Evolutionary conservation across 2,888 invertebrate genomes (phyloP).

Genomic region (Allophyes oxyacanthae): DNA sequence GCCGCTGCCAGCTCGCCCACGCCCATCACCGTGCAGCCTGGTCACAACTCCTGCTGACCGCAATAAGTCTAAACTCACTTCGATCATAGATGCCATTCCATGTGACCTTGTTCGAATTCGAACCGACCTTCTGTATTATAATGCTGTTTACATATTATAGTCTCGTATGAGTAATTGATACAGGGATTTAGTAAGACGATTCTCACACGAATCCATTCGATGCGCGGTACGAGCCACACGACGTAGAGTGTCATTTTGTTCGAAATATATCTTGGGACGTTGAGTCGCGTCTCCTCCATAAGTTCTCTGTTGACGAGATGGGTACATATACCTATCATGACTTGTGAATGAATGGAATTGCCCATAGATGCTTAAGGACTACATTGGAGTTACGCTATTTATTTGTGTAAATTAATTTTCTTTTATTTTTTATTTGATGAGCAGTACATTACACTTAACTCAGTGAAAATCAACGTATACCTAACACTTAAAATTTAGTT

Average conservation of each 20-base stretch:
- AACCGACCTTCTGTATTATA: conserved; percentile 28
- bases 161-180: conserved; percentile 33
- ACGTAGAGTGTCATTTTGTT: conserved; percentile 1
- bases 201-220: conserved; percentile 18
- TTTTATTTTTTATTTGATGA: conserved; percentile 4
- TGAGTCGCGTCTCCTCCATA: neutral
- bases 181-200: conserved; percentile 39
- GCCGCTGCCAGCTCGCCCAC: conserved; percentile 74
- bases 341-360: conserved; percentile 5
- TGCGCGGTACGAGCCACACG: neutral
- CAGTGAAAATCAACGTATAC: conserved; percentile 19
- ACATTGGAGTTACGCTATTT: conserved; percentile 10
- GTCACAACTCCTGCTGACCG: conserved; percentile 72
- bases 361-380: conserved; percentile 14
- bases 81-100: conserved; percentile 36
- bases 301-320: neutral
- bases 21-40: conserved; percentile 84
- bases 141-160: conserved; percentile 16
- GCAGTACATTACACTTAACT: conserved; percentile 13
- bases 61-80: conserved; percentile 10
- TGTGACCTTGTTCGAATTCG: conserved; percentile 28
- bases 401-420: conserved; percentile 13
- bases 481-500: conserved; percentile 3
- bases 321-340: neutral
- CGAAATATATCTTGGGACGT: conserved; percentile 8